Conservation (phyloP, 2,888 invertebrate genomes). For the Archips xylosteana region DNA sequence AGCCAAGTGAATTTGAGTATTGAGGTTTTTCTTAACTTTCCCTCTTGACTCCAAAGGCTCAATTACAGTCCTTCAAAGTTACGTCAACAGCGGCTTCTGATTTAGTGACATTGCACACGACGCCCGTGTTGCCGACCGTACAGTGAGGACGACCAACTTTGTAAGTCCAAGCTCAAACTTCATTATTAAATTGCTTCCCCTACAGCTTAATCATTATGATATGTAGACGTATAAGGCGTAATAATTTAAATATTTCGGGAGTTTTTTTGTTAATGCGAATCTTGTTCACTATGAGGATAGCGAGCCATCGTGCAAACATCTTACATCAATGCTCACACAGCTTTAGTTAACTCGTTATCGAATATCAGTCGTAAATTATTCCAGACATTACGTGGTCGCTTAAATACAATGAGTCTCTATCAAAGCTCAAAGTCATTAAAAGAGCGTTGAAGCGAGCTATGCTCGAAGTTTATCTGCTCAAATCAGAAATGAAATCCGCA, state of each 20-base stretch:
- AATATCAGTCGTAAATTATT: too few relatives aligned
- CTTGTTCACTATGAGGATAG: too few relatives aligned
- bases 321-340: too few relatives aligned
- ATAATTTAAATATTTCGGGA: not conserved
- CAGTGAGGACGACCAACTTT: slow-evolving; percentile 18
- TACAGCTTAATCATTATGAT: slow-evolving; percentile 16
- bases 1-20: slow-evolving; percentile 3
- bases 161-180: slow-evolving; percentile 29
- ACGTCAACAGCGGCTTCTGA: slow-evolving; percentile 8
- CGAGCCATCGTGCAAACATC: too few relatives aligned
- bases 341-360: too few relatives aligned
- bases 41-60: not conserved
- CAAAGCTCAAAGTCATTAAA: too few relatives aligned
- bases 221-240: not conserved
- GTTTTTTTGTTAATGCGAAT: not conserved
- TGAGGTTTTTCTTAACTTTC: slow-evolving; percentile 5
- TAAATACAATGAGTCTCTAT: too few relatives aligned
- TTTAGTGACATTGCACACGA: not conserved
- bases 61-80: slow-evolving; percentile 20
- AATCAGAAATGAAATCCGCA: too few relatives aligned
- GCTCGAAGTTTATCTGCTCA: too few relatives aligned
- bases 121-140: slow-evolving; percentile 20
- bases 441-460: too few relatives aligned
- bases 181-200: slow-evolving; percentile 25
- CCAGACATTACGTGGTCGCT: too few relatives aligned